Evolutionary conservation across 2,797 vertebrate species (phyloP).

Genomic region (Iguana delicatissima): DNA sequence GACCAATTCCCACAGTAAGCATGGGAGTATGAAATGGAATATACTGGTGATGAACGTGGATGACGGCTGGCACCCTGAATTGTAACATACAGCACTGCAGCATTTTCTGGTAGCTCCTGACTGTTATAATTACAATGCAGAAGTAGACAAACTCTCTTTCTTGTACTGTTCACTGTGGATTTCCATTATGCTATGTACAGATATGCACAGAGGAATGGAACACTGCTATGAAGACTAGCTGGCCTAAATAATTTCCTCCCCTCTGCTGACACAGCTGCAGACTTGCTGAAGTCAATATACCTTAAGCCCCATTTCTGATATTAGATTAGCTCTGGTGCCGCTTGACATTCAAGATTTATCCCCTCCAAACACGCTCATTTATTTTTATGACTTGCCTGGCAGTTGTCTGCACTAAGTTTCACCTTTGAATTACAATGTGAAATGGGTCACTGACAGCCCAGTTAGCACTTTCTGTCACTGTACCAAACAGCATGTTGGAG

Average conservation of each 20-base stretch:
- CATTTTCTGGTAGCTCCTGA: neutral
- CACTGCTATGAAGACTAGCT: neutral
- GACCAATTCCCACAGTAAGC: neutral
- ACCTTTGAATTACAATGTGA: neutral
- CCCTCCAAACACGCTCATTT: conserved; percentile 28
- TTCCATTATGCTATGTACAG: neutral
- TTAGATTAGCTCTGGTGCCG: conserved; percentile 31
- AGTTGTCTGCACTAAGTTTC: conserved; percentile 8
- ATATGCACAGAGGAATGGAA: neutral
- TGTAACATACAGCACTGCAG: neutral
- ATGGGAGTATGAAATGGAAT: too few species aligned
- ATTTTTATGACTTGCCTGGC: conserved; percentile 37
- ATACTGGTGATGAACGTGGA: too few species aligned
- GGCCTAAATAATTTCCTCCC: neutral
- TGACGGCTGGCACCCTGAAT: neutral
- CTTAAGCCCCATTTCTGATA: conserved; percentile 38
- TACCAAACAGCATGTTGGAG: neutral
- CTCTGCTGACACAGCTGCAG: conserved; percentile 33
- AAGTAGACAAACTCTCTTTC: neutral
- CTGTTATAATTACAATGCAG: neutral
- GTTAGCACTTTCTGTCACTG: neutral
- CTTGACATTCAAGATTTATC: conserved; percentile 50
- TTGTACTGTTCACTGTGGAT: neutral
- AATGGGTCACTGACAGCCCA: neutral
- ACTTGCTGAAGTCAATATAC: rapidly evolving